Base-by-base conservation (phyloP, 2,113 vertebrate species). In the Ictidomys tridecemlineatus region DNA sequence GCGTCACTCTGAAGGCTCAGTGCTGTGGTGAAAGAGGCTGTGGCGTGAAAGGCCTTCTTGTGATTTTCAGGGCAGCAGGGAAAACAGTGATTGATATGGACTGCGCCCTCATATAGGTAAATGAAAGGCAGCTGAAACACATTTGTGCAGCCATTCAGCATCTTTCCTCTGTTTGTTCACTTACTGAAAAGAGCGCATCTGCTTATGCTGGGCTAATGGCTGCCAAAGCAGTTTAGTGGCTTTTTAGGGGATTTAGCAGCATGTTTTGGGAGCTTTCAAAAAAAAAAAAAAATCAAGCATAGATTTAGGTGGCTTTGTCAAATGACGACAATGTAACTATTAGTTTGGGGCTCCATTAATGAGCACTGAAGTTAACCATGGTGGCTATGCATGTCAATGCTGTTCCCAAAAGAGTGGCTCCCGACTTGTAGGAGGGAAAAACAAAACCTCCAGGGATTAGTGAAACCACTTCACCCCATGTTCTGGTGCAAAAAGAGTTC, bases 1-100 rank as follows among this genome's bases (percentile, higher is more conserved):
- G 98, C 97, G 97, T 98, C 98, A 98, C 95, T 98, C 98, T 97
- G 98, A 98, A 98, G 98, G 98, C 98, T 98, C 98, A 98, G 98
- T 98, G 96, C 98, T 97, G 97, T 97, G 97, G 95, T 98, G 98
- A 98, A 13, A 98, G 98, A 95, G 97, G 96, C 97, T 56, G 96
- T 26, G 88, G 98, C 98, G 98, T 98, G 98, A 98, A 98, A 98
- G 98, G 98, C 97, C 98, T 98, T 97, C 98, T 95, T 98, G 98
- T 97, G 98, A 97, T 98, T 98, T 98, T 97, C 98, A 98, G 97
- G 97, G 98, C 97, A 98, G 97, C 96, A 98, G 97, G 98, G 98
- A 98, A 98, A 98, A 98, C 98, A 98, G 98, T 98, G 98, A 98
- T 97, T 98, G 98, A 98, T 98, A 98, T 77, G 98, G 98, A 98